phyloP scores from a whole-genome alignment of 2,113 vertebrate species.

The Pseudorectes ferrugineus region DNA sequence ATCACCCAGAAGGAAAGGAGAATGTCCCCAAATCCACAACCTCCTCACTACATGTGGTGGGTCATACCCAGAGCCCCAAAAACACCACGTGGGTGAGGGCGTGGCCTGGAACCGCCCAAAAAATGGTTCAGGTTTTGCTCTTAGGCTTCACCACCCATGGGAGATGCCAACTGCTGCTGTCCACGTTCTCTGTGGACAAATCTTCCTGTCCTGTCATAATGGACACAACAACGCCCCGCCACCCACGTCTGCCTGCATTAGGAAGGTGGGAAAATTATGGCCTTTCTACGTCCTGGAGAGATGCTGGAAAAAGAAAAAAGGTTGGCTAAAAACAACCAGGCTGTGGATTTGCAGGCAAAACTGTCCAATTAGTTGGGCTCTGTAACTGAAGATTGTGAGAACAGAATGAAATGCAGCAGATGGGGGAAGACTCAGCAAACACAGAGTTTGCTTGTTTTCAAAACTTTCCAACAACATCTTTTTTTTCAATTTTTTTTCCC shows the following conservation, averaged over 20 bases:
- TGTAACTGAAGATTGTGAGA: background rate
- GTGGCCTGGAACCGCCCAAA: background rate
- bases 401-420: background rate
- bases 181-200: background rate
- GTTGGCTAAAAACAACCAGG: background rate
- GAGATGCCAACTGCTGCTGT: background rate
- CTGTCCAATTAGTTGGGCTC: background rate
- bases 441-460: background rate
- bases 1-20: no score
- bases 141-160: background rate
- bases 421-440: background rate
- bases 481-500: fast-evolving
- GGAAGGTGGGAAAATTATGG: background rate
- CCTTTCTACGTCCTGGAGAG: background rate
- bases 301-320: background rate
- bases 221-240: background rate
- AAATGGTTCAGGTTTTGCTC: background rate
- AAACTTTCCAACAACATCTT: background rate
- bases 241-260: background rate
- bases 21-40: background rate
- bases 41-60: fast-evolving
- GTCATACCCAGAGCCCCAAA: background rate
- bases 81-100: background rate
- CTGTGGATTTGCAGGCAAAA: background rate
- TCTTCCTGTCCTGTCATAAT: background rate